Evolutionary conservation across 2,113 vertebrate species (phyloP), one percentile per base, ranked within the genome.

Genomic region (Dascyllus trimaculatus): DNA sequence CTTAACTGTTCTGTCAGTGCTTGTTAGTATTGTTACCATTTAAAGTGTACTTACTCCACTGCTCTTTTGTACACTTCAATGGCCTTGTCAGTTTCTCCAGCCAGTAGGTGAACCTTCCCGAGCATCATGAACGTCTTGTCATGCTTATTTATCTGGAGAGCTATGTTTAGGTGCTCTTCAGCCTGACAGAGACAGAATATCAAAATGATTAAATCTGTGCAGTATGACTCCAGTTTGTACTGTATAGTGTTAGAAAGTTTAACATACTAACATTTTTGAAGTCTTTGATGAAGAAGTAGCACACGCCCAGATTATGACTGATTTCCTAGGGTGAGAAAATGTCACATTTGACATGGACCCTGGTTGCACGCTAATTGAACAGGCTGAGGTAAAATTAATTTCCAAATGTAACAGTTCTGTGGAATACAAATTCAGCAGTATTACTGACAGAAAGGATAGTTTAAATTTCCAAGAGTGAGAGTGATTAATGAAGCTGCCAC

Each of bases 211-310:
- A 64, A 64, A 64, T 43, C 70, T 24, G 9, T 13, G 11, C 9
- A 29, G 13, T 43, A 26, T 4, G 13, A 52, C 14, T 8, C n/a
- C 29, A 58, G 14, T 66, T 22, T 56, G 21, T 65, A n/a, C 21
- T 24, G 8, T 10, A 11, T 18, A n/a, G 22, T 48, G 60, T 76
- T 56, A 19, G 22, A 25, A 58, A 62, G 85, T 46, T 32, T 4
- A 4, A 21, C 29, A 25, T 62, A 82, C 70, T 96, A 94, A 99
- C 98, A 93, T 95, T 96, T 90, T 94, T 95, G 80, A 97, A 96
- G 89, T 99, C 96, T 91, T 98, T 99, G 85, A 97, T 95, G 79
- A 98, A 97, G 91, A 98, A 96, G 88, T 97, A 97, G 88, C 98
- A 98, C 74, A 99, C 95, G 0, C 97, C 98, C 63, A 98, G 93